A percentile compares a stretch with the other conserved stretches of the same genome.
Conservation (phyloP, 35 echinoderm and acorn worm genomes). For the Acanthaster planci region DNA sequence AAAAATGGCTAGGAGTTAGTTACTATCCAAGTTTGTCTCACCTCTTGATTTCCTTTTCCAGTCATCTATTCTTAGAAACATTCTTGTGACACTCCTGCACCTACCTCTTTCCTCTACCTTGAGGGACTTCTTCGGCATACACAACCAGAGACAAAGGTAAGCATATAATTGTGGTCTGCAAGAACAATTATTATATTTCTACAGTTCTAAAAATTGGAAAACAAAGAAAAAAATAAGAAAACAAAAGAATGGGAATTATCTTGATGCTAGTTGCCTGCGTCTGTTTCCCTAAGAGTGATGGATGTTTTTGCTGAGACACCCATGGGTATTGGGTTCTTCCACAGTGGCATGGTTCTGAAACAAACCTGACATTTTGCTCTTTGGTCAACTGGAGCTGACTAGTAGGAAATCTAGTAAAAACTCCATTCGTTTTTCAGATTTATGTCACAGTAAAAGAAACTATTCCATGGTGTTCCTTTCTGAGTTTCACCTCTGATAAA, state of each 20-base stretch:
- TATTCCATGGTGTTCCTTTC: background rate
- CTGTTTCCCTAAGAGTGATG: background rate
- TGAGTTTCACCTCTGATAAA: background rate
- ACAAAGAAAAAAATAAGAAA: background rate
- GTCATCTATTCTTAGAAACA: no score
- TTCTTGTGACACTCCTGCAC: no score
- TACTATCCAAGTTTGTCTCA: no score
- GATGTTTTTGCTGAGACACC: background rate
- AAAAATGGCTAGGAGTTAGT: no score
- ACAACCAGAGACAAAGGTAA: conserved; percentile 36
- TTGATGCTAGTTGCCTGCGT: background rate
- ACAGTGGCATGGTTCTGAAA: background rate
- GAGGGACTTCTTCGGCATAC: conserved; percentile 49
- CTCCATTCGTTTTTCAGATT: background rate
- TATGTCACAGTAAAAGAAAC: background rate
- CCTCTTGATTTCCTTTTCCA: no score
- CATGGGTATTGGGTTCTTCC: background rate
- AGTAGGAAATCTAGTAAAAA: no score
- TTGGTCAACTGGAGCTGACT: no score
- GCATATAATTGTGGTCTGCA: conserved; percentile 33
- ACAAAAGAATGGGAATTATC: background rate
- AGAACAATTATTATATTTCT: background rate
- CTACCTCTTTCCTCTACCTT: conserved; percentile 44
- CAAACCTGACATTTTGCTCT: background rate
- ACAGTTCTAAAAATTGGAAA: background rate